Base-by-base conservation (phyloP, 2,888 invertebrate genomes). In the Pogonocherus hispidulus region DNA sequence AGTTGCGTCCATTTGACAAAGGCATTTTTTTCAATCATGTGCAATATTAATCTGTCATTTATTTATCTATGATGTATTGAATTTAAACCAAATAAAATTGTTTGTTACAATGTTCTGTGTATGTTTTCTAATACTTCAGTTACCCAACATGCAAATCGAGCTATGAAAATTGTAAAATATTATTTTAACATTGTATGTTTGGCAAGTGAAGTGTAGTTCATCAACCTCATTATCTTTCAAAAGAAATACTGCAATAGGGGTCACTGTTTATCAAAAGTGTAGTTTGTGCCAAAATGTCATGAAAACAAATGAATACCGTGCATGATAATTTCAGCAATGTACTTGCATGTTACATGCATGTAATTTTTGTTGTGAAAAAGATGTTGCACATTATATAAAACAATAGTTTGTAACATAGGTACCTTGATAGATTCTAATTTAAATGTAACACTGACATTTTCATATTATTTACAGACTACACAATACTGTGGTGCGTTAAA, bases 31-130 rank as follows among this genome's bases (percentile, higher is more conserved):
- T 55, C 83, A 83, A 83, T 84, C 83, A 85, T 85, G 85, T 85
- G 85, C 85, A 85, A 85, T 85, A 85, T 85, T 85, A 85, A 83
- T 84, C 83, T 84, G 83, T 85, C 81, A 80, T 84, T 85, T 84
- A 85, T 85, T 85, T 85, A 85, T 85, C 84, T 84, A 85, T 83
- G 81, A 84, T 85, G 85, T 85, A 85, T 85, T 84, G 83, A 85
- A 83, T 83, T 84, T 83, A 85, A 85, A 84, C 84, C 84, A 85
- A 85, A 85, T 84, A 85, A 85, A 85, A 84, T 83, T 85, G 85
- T 85, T 85, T 85, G 85, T 85, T 85, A 85, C 85, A 85, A 78
- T 47, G 27, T 59, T n/a, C 27, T 60, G 59, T 46, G 59, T 52
- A 23, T 55, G 27, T 64, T 67, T 65, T 63, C 54, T 66, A 27